Percentiles rank a stretch among this genome's conserved stretches.
Conservation (phyloP, 2,888 invertebrate species). For the Allacma fusca region DNA sequence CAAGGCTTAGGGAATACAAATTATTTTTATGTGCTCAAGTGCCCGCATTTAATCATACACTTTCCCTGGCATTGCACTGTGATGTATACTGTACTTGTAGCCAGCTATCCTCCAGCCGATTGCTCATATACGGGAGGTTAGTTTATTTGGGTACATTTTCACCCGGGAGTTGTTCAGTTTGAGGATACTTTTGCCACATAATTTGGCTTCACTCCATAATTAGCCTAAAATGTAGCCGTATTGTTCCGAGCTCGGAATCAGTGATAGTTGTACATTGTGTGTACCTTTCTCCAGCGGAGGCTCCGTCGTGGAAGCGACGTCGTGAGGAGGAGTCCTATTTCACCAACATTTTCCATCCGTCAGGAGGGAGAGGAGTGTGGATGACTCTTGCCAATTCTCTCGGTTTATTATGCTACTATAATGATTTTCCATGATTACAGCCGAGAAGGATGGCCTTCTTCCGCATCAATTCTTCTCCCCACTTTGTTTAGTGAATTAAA, state of each 20-base stretch:
- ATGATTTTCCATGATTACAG: constrained; percentile 31
- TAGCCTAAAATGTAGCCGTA: constrained; percentile 24
- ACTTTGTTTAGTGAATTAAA: background rate
- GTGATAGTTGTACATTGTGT: no score
- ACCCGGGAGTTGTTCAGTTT: background rate
- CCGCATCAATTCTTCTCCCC: constrained; percentile 32
- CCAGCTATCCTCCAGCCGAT: no score
- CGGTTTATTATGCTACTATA: background rate
- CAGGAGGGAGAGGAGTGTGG: background rate
- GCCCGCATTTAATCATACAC: no score
- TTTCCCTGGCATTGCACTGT: no score
- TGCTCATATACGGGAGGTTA: no score
- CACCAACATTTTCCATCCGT: constrained; percentile 15
- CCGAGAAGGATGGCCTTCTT: constrained; percentile 22
- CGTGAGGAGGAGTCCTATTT: background rate
- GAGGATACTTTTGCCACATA: constrained; percentile 1
- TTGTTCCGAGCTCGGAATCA: no score
- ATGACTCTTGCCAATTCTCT: background rate
- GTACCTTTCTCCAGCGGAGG: no score
- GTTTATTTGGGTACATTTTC: no score
- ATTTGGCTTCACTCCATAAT: constrained; percentile 35
- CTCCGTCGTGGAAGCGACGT: background rate
- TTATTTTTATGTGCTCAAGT: no score
- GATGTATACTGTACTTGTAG: no score
- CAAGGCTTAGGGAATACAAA: no score